These are phyloP conservation scores for Bostrychus sinensis DNA, from an alignment of 2,113 vertebrate genomes.

Conservation along the genomic window DNA sequence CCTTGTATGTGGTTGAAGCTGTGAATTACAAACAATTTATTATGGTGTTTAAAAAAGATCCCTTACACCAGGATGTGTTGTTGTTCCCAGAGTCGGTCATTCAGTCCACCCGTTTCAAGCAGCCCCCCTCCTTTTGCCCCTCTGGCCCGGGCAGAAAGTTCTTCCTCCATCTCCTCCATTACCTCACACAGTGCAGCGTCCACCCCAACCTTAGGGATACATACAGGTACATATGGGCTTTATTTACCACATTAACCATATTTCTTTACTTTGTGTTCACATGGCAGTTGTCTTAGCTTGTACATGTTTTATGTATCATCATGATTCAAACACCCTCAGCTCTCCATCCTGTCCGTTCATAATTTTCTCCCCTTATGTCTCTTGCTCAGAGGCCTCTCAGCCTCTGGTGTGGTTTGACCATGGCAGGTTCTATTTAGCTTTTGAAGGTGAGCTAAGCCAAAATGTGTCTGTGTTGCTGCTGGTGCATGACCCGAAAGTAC, in stretches of 20 bases:
- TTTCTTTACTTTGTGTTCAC: background rate
- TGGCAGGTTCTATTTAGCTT: constrained; percentile 99
- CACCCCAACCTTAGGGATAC: constrained; percentile 94
- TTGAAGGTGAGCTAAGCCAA: constrained; percentile 93
- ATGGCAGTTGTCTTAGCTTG: constrained; percentile 10
- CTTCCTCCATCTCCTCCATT: constrained; percentile 95
- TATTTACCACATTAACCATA: background rate
- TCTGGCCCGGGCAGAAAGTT: constrained; percentile 94
- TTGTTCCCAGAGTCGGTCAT: constrained; percentile 87
- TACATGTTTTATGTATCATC: constrained; percentile 38
- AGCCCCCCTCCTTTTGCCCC: constrained; percentile 96
- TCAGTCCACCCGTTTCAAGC: constrained; percentile 93
- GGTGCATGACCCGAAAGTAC: constrained; percentile 46
- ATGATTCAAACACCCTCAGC: constrained; percentile 80
- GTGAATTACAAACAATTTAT: background rate
- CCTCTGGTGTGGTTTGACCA: constrained; percentile 99
- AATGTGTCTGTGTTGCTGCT: constrained; percentile 22
- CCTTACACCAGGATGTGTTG: background rate
- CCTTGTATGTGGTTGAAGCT: constrained; percentile 78
- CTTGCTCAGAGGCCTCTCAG: constrained; percentile 94
- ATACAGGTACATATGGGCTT: constrained; percentile 67
- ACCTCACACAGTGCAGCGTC: constrained; percentile 95
- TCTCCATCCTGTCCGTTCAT: constrained; percentile 73
- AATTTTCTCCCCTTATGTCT: constrained; percentile 84
- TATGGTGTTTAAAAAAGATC: background rate